Percentiles rank a stretch among this genome's conserved stretches.
phyloP scores from a whole-genome alignment of 2,888 invertebrate species.

The Iphiclides podalirius region DNA sequence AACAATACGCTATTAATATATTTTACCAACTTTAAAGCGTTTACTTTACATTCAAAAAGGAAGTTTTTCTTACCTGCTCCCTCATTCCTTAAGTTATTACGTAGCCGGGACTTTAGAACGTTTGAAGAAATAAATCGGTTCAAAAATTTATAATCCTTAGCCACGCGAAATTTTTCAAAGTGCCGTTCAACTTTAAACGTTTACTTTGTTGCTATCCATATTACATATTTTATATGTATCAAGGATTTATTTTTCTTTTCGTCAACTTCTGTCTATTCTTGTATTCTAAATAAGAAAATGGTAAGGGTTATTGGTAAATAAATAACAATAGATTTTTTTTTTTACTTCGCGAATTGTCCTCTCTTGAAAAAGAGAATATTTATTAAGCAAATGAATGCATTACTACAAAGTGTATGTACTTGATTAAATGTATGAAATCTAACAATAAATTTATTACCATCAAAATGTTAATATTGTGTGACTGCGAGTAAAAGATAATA shows the following conservation, averaged over 20 bases:
- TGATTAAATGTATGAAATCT: too few species aligned
- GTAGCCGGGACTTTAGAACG: slow-evolving; percentile 12
- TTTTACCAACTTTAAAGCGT: slow-evolving; percentile 17
- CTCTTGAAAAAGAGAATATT: too few species aligned
- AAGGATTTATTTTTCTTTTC: too few species aligned
- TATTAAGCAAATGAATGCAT: too few species aligned
- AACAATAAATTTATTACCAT: too few species aligned
- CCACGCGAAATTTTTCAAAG: slow-evolving; percentile 14
- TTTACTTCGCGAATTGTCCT: too few species aligned
- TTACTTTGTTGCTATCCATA: neutral
- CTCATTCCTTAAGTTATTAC: slow-evolving; percentile 12
- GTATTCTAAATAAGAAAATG: neutral
- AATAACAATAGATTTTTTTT: too few species aligned
- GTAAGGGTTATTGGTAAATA: too few species aligned
- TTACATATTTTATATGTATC: neutral
- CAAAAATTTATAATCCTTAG: slow-evolving; percentile 15
- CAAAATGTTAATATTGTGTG: too few species aligned
- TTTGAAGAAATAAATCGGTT: slow-evolving; percentile 13
- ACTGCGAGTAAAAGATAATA: too few species aligned
- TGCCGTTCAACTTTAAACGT: neutral
- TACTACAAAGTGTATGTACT: too few species aligned
- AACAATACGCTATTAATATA: slow-evolving; percentile 4
- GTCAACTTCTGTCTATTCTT: too few species aligned
- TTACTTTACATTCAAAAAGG: slow-evolving; percentile 17
- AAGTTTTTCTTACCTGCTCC: slow-evolving; percentile 15